Percentiles rank a stretch among this genome's conserved stretches.
phyloP scores from a whole-genome alignment of 2,113 vertebrate species.

The Cisticola juncidis region DNA sequence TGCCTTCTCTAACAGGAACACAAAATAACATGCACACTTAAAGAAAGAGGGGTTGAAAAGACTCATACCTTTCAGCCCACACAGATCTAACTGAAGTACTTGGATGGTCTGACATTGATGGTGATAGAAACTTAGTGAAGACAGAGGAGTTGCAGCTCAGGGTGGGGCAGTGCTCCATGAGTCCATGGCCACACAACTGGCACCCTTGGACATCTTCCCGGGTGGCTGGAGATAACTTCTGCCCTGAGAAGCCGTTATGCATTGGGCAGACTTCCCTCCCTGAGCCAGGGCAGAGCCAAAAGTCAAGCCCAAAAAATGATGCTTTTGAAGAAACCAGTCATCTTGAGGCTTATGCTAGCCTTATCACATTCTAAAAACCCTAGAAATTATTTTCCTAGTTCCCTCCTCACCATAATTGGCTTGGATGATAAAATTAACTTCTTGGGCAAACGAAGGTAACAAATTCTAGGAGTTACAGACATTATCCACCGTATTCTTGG shows the following conservation, averaged over 20 bases:
- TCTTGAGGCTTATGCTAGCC: not conserved
- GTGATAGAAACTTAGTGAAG: not conserved
- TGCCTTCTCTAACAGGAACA: not conserved
- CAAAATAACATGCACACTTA: not conserved
- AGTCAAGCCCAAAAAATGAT: not conserved
- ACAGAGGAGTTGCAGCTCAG: not conserved
- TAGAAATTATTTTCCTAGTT: not conserved
- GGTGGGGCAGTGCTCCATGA: not conserved
- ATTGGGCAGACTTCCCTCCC: not conserved
- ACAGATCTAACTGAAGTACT: not conserved
- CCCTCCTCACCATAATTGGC: not conserved
- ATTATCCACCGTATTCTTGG: not conserved
- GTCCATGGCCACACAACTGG: fast-evolving
- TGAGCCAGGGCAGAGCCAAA: not conserved
- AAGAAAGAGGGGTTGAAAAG: not conserved
- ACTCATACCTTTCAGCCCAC: not conserved
- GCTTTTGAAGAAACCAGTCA: not conserved
- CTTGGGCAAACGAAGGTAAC: not conserved
- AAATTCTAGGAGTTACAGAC: not conserved
- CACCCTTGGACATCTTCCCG: not conserved
- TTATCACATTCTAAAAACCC: not conserved
- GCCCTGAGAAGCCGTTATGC: not conserved
- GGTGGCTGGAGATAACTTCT: not conserved
- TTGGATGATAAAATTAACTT: not conserved
- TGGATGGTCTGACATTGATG: not conserved